Base-by-base conservation (phyloP, 2,797 vertebrate species). In the Enteromius thamalakanensis region DNA sequence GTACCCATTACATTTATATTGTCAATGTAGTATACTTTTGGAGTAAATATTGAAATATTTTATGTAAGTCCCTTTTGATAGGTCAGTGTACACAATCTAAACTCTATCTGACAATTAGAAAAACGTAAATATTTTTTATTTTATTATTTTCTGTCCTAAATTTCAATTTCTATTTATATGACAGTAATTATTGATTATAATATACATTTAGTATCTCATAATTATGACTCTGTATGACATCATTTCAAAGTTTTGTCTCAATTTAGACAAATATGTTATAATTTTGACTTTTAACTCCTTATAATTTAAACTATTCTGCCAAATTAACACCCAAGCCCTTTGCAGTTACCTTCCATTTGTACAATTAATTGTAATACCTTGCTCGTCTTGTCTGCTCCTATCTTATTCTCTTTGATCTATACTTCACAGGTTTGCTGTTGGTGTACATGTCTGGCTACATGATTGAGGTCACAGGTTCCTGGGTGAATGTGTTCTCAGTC, bases 361-460 rank as follows among this genome's bases (percentile, higher is more conserved):
- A 34, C 49, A 14, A 32, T 53, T 53, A 14, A 55, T 55, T 74
- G 29, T 4, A 74, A n/a, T 53, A 12, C 29, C 74, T 74, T 7
- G n/a, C 55, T 58, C 53, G 9, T 10, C 83, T 21, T 85, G 8
- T 87, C 11, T 68, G 1, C 29, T 19, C 49, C 2, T 53, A 3
- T 40, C 34, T 58, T 10, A 23, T 19, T 53, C 2, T 45, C 15
- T 60, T 15, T 45, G 19, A 47, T n/a, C 37, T 79, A 40, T 45
- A 34, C 49, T 68, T 14, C 53, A 26, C 86, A 94, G 94, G 93
- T 6, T 40, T 95, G 74, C 65, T 94, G 85, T 6, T 92, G 87
- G 92, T 94, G 47, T 93, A 90, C 0, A 3, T 92, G 51, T 90
- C 93, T 0, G 94, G 93, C n/a, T 94, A 94, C 87, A 69, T 94